phyloP scores from a whole-genome alignment of 2,888 invertebrate species.

The Volucella inflata region DNA sequence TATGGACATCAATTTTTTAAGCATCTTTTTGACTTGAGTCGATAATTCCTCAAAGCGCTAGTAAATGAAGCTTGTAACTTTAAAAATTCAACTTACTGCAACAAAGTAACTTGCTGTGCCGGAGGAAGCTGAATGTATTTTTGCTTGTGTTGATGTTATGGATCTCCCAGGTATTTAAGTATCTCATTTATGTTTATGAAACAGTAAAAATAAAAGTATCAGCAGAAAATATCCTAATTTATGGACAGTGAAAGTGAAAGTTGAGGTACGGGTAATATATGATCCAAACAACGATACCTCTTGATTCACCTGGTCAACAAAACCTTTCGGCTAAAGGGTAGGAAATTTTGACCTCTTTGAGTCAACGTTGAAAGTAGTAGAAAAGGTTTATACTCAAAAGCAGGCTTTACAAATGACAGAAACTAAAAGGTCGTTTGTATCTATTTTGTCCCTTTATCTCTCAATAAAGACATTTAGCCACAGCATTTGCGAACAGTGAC shows the following conservation, averaged over 20 bases:
- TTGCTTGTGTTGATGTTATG: conserved; percentile 1
- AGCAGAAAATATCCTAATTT: conserved; percentile 56
- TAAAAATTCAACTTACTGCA: not conserved
- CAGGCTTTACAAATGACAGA: no score
- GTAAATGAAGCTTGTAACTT: conserved; percentile 19
- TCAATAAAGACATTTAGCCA: no score
- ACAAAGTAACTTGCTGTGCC: conserved; percentile 13
- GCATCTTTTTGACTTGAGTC: conserved; percentile 4
- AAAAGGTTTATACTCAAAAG: no score
- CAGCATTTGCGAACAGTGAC: no score
- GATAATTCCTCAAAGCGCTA: conserved; percentile 40
- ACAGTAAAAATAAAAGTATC: conserved; percentile 61
- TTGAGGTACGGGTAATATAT: not conserved
- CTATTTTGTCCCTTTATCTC: no score
- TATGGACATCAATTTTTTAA: conserved; percentile 1
- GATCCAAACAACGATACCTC: not conserved
- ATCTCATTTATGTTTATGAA: conserved; percentile 32
- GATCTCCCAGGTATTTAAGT: conserved; percentile 30
- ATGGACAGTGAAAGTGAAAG: conserved; percentile 63
- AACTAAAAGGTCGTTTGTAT: no score
- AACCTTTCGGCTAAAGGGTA: no score
- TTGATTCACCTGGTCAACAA: no score
- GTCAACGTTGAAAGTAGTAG: no score
- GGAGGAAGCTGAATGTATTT: not conserved
- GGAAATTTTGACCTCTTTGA: no score